Conservation (phyloP, 2,113 vertebrate genomes). For the Trematomus loennbergii region DNA sequence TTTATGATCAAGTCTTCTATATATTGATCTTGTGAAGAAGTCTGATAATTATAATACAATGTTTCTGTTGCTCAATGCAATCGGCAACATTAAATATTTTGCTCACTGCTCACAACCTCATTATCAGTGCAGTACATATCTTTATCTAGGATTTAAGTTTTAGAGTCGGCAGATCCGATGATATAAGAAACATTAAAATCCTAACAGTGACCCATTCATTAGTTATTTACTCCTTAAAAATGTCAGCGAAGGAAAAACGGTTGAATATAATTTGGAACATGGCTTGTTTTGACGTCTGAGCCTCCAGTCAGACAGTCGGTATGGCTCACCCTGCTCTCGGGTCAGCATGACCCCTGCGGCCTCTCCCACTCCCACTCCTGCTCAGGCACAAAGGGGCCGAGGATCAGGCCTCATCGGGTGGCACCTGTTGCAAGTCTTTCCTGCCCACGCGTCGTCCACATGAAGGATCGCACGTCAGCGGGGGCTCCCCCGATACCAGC, state of each 20-base stretch:
- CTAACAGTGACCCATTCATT: conserved; percentile 31
- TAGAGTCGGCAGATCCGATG: neutral
- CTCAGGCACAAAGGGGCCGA: conserved; percentile 78
- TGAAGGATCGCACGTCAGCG: conserved; percentile 80
- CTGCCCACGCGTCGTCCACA: conserved; percentile 83
- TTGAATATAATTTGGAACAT: conserved; percentile 45
- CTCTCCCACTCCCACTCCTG: conserved; percentile 85
- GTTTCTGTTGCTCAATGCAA: neutral
- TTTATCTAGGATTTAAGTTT: conserved; percentile 6
- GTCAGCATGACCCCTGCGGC: conserved; percentile 78
- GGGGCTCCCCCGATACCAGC: conserved; percentile 60
- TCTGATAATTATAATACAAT: neutral
- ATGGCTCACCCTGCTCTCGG: conserved; percentile 57
- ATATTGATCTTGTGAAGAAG: neutral
- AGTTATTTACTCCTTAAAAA: conserved; percentile 46
- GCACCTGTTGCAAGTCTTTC: conserved; percentile 78
- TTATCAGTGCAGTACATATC: neutral
- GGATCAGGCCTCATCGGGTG: conserved; percentile 69
- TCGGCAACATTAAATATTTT: neutral
- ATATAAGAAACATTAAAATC: conserved; percentile 5
- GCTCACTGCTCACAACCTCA: neutral
- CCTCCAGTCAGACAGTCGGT: conserved; percentile 64
- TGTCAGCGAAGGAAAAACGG: conserved; percentile 61
- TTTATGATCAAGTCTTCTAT: neutral
- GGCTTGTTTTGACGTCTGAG: conserved; percentile 57